Percentiles rank a stretch among this genome's conserved stretches.
phyloP scores from a whole-genome alignment of 2,113 vertebrate species.

The Megaceryle maxima region DNA sequence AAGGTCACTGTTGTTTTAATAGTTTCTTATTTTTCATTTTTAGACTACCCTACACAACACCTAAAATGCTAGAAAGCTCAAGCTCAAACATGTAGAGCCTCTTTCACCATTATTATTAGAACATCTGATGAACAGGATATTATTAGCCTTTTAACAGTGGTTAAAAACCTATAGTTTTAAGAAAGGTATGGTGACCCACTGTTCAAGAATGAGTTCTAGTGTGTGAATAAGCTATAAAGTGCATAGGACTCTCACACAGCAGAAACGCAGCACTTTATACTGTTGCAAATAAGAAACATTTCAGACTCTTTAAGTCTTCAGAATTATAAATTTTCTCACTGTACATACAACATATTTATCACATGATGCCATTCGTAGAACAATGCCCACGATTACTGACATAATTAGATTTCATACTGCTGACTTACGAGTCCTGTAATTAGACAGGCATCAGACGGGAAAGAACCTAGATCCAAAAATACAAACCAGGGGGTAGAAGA shows the following conservation, averaged over 20 bases:
- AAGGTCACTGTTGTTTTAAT: neutral
- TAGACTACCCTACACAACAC: neutral
- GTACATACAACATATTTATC: neutral
- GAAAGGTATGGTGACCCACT: neutral
- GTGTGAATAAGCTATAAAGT: neutral
- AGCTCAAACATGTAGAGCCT: neutral
- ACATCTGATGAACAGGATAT: neutral
- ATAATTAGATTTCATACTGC: neutral
- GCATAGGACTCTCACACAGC: neutral
- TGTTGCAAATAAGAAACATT: neutral
- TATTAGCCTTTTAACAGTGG: neutral
- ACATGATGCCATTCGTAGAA: neutral
- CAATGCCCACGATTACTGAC: neutral
- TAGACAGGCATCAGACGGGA: neutral
- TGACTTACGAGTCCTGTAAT: neutral
- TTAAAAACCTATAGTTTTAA: neutral
- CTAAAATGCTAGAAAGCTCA: neutral
- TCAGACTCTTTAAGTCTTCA: neutral
- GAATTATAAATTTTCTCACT: neutral
- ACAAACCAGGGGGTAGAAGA: neutral
- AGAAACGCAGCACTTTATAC: neutral
- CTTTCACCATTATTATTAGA: neutral
- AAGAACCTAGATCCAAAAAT: neutral
- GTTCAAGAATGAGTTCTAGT: neutral
- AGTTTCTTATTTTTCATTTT: neutral